phyloP scores from a whole-genome alignment of 1,140 invertebrate species.

The Lasaia peninsularis region DNA sequence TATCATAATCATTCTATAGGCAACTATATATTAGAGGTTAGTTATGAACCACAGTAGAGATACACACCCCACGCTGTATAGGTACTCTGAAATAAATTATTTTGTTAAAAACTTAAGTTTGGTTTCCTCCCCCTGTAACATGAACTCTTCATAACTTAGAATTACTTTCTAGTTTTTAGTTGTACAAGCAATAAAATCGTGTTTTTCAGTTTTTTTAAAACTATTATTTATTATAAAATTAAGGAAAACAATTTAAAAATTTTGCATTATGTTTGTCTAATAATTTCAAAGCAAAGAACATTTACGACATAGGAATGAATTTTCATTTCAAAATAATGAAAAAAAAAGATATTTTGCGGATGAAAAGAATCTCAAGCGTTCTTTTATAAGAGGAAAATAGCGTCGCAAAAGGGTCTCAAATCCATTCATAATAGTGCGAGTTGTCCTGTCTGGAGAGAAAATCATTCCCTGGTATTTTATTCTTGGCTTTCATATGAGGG shows the following conservation, averaged over 20 bases:
- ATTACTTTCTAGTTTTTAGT: no score
- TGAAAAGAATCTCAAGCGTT: slow-evolving; percentile 23
- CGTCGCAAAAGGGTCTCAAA: slow-evolving; percentile 64
- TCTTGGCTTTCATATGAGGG: slow-evolving; percentile 35
- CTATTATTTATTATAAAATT: no score
- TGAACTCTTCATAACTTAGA: no score
- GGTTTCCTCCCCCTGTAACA: no score
- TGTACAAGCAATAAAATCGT: no score
- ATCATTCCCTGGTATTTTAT: slow-evolving; percentile 64
- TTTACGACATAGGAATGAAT: slow-evolving; percentile 1
- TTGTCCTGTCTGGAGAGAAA: slow-evolving; percentile 56
- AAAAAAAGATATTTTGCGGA: slow-evolving; percentile 29
- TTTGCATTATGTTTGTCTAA: background rate
- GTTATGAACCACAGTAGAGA: no score
- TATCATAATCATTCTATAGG: no score
- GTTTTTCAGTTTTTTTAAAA: no score
- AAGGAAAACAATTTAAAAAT: background rate
- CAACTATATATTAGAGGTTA: no score
- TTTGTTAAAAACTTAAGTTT: no score
- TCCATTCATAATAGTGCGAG: slow-evolving; percentile 68
- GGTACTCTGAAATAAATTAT: no score
- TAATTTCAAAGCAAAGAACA: background rate
- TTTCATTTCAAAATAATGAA: slow-evolving; percentile 19
- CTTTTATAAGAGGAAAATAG: slow-evolving; percentile 40
- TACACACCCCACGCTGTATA: no score